phyloP scores from a whole-genome alignment of 53 echinoderm and acorn worm species.

The Mesocentrotus franciscanus region DNA sequence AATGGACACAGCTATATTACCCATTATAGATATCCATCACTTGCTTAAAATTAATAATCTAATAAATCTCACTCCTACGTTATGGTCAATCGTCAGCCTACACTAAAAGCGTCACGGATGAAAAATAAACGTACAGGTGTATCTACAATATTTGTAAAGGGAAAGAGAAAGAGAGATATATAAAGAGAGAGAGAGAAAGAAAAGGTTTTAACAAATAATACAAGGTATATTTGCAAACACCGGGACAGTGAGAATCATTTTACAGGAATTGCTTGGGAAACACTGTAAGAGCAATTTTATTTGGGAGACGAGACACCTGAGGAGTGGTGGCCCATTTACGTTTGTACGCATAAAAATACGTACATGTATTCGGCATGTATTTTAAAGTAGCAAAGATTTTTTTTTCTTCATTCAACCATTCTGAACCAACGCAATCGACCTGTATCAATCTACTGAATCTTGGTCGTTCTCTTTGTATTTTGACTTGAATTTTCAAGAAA shows the following conservation, averaged over 20 bases:
- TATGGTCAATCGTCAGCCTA: not conserved
- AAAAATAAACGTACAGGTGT: too few species aligned
- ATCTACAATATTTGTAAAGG: too few species aligned
- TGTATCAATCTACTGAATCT: not conserved
- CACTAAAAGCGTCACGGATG: not conserved
- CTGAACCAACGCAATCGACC: not conserved
- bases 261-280: too few species aligned
- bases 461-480: not conserved
- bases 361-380: not conserved
- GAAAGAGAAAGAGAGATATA: too few species aligned
- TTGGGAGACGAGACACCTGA: not conserved
- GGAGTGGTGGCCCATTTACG: not conserved
- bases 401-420: not conserved
- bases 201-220: too few species aligned
- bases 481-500: not conserved
- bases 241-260: not conserved
- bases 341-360: not conserved
- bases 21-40: not conserved
- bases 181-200: too few species aligned
- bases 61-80: not conserved
- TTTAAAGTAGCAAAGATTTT: not conserved
- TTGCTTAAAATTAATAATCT: not conserved
- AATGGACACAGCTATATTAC: not conserved
- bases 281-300: not conserved
- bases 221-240: not conserved